A percentile compares a stretch with the other conserved stretches of the same genome.
Evolutionary conservation across 2,888 invertebrate genomes (phyloP).

Genomic region (Polymixis flavicincta): DNA sequence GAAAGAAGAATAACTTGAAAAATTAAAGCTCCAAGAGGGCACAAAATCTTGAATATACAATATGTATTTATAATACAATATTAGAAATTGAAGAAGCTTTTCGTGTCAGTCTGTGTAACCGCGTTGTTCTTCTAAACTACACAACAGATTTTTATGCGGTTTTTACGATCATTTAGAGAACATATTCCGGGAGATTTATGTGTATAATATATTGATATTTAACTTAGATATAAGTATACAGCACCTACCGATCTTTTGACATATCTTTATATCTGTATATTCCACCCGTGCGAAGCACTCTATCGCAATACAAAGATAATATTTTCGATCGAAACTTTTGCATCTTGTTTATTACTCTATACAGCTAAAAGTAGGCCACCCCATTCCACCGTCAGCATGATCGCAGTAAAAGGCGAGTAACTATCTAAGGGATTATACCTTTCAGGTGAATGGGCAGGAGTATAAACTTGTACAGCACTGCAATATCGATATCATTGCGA

Average conservation of each 20-base stretch:
- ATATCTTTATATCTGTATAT: neutral
- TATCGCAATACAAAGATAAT: neutral
- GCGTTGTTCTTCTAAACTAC: no score
- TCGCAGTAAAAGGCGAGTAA: conserved; percentile 42
- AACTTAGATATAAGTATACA: no score
- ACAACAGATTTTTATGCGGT: no score
- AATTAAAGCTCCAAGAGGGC: neutral
- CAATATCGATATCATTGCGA: conserved; percentile 26
- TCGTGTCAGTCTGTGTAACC: no score
- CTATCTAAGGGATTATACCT: conserved; percentile 44
- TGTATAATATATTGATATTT: no score
- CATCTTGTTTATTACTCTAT: neutral
- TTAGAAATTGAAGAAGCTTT: no score
- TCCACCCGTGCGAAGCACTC: no score
- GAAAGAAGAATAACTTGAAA: neutral
- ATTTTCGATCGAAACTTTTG: conserved; percentile 6
- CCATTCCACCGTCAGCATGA: neutral
- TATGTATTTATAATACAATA: no score
- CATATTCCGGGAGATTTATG: no score
- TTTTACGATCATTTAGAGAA: no score
- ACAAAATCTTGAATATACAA: no score
- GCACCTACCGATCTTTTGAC: no score
- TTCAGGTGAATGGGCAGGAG: conserved; percentile 21
- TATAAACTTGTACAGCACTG: conserved; percentile 27
- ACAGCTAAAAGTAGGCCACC: conserved; percentile 26